Evolutionary conservation across 2,113 vertebrate genomes (phyloP).

Genomic region (Holacanthus passer): DNA sequence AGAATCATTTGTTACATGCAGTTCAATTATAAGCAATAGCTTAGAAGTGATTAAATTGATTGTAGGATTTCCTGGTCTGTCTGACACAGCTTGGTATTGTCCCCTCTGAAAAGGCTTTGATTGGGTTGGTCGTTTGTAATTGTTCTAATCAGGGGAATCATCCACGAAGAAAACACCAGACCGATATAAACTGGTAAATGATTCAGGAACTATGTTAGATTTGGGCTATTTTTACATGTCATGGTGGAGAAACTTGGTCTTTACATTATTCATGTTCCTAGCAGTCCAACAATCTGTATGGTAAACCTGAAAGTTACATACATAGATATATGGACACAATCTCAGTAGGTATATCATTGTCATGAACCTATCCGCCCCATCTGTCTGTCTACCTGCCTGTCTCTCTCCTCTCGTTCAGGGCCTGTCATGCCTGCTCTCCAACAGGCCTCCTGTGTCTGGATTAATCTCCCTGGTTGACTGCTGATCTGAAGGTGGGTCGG

Average conservation of each 20-base stretch:
- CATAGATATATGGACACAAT: slow-evolving; percentile 57
- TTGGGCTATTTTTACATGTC: slow-evolving; percentile 6
- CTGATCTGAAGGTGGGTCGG: slow-evolving; percentile 67
- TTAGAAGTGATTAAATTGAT: not conserved
- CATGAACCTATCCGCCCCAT: slow-evolving; percentile 38
- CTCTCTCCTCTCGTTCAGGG: slow-evolving; percentile 43
- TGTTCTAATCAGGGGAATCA: not conserved
- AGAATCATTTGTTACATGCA: not conserved
- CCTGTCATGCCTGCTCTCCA: slow-evolving; percentile 51
- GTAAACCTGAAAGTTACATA: slow-evolving; percentile 46
- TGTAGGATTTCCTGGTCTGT: not conserved
- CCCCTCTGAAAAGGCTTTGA: not conserved
- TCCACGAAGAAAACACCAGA: not conserved
- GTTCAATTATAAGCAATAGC: not conserved
- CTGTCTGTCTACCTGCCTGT: slow-evolving; percentile 49
- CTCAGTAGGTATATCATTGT: slow-evolving; percentile 54
- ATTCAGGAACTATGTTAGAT: not conserved
- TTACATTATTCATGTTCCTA: slow-evolving; percentile 20
- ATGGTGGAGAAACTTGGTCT: not conserved
- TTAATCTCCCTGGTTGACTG: slow-evolving; percentile 75
- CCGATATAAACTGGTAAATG: not conserved
- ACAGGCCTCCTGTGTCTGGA: slow-evolving; percentile 60
- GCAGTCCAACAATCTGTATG: slow-evolving; percentile 46
- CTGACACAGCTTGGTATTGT: not conserved
- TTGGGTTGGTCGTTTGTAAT: not conserved